Evolutionary conservation across 2,797 vertebrate genomes (phyloP).

Genomic region (Vireo griseus): DNA sequence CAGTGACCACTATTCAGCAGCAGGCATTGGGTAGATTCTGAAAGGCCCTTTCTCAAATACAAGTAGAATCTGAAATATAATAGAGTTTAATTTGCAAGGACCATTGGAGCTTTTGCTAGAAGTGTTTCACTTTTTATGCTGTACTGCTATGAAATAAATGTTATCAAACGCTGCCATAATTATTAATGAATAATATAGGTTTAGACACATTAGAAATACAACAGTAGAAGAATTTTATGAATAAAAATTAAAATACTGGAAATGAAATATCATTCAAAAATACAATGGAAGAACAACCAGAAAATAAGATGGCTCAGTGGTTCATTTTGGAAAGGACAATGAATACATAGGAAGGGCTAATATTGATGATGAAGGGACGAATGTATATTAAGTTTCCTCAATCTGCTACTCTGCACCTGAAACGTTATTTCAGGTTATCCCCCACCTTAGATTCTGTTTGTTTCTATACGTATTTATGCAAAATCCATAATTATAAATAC

Average conservation of each 20-base stretch:
- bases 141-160: not conserved
- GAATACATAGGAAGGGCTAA: not conserved
- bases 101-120: not conserved
- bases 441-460: not conserved
- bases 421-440: not conserved
- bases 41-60: not conserved
- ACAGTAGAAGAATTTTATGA: not conserved
- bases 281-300: not conserved
- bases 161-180: not conserved
- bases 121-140: not conserved
- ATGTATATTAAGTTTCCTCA: not conserved
- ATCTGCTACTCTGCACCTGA: not conserved
- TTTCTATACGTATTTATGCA: not conserved
- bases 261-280: not conserved
- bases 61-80: not conserved
- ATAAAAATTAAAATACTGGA: not conserved
- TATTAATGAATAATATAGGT: not conserved
- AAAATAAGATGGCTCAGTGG: not conserved
- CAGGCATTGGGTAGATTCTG: not conserved
- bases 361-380: not conserved
- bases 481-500: not conserved
- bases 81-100: not conserved
- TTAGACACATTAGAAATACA: not conserved
- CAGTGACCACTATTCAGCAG: not conserved
- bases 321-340: not conserved